Percentiles rank a stretch among this genome's conserved stretches.
These are phyloP conservation scores for Pseudopodoces humilis DNA, from an alignment of 2,113 vertebrate genomes.

Conservation along the genomic window DNA sequence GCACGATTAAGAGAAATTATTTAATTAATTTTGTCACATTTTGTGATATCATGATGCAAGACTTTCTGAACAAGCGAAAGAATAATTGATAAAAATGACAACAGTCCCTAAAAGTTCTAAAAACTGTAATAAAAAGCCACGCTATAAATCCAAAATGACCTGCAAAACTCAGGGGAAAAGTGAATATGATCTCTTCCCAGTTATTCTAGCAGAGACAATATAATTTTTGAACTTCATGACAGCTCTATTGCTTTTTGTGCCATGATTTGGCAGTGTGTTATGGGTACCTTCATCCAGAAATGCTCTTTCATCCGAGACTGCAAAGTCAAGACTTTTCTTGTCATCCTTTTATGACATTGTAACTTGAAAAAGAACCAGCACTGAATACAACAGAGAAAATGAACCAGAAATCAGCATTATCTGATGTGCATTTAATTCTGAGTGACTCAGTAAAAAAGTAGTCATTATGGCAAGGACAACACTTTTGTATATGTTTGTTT, in stretches of 20 bases:
- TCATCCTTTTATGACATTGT: constrained; percentile 55
- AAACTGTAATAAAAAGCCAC: constrained; percentile 65
- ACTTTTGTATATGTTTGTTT: neutral
- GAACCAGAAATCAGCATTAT: constrained; percentile 41
- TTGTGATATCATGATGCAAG: neutral
- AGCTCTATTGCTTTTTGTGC: constrained; percentile 75
- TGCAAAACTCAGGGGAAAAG: constrained; percentile 67
- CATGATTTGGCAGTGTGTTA: constrained; percentile 59
- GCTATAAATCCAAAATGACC: constrained; percentile 70
- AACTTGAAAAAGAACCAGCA: constrained; percentile 50
- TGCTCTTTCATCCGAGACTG: constrained; percentile 62
- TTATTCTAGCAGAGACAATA: constrained; percentile 73
- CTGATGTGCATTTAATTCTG: constrained; percentile 1
- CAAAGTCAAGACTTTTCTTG: constrained; percentile 71
- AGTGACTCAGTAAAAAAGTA: neutral
- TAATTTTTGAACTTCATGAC: constrained; percentile 78
- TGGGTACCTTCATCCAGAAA: constrained; percentile 65
- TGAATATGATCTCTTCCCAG: constrained; percentile 64
- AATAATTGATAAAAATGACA: constrained; percentile 44
- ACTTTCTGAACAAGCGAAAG: neutral
- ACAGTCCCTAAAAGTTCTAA: constrained; percentile 49
- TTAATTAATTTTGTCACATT: neutral
- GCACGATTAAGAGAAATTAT: neutral
- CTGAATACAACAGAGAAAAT: constrained; percentile 27
- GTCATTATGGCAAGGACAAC: neutral